Base-by-base conservation (phyloP, 2,113 vertebrate genomes). In the Argyrosomus japonicus region DNA sequence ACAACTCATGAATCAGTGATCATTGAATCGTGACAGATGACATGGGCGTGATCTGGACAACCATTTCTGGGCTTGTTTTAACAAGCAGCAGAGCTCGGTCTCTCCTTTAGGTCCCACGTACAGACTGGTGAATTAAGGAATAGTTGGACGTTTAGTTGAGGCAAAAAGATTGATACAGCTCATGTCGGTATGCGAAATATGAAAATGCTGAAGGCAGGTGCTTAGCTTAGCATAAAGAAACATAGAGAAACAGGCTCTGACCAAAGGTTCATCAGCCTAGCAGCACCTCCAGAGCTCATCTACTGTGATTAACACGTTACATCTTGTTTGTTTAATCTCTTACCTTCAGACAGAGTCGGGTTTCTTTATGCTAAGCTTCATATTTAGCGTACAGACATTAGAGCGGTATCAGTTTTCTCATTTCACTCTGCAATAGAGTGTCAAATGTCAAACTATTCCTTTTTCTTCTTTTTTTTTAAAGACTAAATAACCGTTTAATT, bases 51-150 rank as follows among this genome's bases (percentile, higher is more conserved):
- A 32, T 75, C 21, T 62, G 58, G 67, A 71, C 72, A 61, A 62
- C 15, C 5, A 4, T 65, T 25, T 63, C 43, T 54, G 83, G 70
- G 73, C 91, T 84, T 90, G 89, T 92, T 91, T 70, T 57, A 86
- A 76, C 91, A 91, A 82, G 89, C 82, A 86, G 82, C 61, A 58
- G 73, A 68, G 27, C 36, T 12, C 3, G 1, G 61, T 72, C 17
- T 14, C 21, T 40, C 15, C 47, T 61, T 17, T n/a, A 36, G 56
- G 43, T 72, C 53, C 76, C 40, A 29, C 9, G 7, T 45, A 57
- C 51, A 61, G 21, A 36, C 36, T 54, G 32, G 73, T 70, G 45
- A 48, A 48, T 53, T 47, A 64, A 54, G 48, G 25, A 78, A n/a
- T 29, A 56, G 32, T 36, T 61, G 2, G 32, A 68, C 25, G 9